Conservation (phyloP, 2,888 invertebrate genomes). For the Agonopterix subpropinquella region DNA sequence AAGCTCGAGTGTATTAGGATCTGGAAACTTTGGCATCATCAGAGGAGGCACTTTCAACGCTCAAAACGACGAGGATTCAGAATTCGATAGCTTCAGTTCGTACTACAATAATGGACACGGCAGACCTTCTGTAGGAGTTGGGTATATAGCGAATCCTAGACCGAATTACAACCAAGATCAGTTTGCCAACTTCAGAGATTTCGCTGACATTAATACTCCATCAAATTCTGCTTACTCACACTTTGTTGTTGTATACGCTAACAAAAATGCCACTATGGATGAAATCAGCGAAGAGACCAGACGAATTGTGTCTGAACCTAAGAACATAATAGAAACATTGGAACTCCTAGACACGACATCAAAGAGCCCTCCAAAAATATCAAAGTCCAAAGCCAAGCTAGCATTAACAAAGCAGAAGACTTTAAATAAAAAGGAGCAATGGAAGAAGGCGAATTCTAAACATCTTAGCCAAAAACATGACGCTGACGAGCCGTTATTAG, state of each 20-base stretch:
- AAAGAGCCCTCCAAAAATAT: conserved; percentile 62
- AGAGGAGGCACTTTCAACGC: conserved; percentile 91
- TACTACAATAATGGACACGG: conserved; percentile 83
- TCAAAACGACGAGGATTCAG: conserved; percentile 80
- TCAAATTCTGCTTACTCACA: conserved; percentile 87
- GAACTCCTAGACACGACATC: conserved; percentile 80
- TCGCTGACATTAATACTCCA: conserved; percentile 91
- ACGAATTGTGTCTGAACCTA: conserved; percentile 75
- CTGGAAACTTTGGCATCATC: conserved; percentile 91
- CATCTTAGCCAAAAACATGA: conserved; percentile 61
- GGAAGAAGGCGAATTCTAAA: conserved; percentile 60
- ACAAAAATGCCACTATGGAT: conserved; percentile 82
- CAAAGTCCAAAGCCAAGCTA: conserved; percentile 80
- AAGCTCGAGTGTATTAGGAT: conserved; percentile 81
- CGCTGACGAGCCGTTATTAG: conserved; percentile 78
- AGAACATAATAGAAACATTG: conserved; percentile 89
- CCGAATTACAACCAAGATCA: conserved; percentile 87
- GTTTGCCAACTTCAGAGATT: conserved; percentile 92
- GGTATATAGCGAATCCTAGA: conserved; percentile 80
- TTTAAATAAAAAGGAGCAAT: conserved; percentile 59
- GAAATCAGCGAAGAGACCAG: conserved; percentile 65
- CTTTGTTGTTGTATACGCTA: conserved; percentile 88
- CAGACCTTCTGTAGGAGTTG: conserved; percentile 77
- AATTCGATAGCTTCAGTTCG: conserved; percentile 76
- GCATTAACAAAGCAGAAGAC: conserved; percentile 66